These are phyloP conservation scores for Pristis pectinata DNA, from an alignment of 2,797 vertebrate species.

Conservation along the genomic window DNA sequence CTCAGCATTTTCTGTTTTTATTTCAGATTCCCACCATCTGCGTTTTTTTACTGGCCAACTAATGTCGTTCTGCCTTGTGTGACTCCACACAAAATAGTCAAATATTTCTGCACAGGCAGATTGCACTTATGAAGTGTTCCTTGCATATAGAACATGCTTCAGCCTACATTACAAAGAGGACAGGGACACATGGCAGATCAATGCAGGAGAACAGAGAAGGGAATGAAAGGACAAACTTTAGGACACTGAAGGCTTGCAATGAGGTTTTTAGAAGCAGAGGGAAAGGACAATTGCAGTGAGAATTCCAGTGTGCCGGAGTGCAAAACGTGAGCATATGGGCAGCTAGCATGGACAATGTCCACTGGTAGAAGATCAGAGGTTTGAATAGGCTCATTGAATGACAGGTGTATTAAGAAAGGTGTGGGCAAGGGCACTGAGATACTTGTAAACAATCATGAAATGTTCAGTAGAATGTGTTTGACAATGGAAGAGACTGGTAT, in stretches of 20 bases:
- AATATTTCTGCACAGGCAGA: neutral
- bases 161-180: neutral
- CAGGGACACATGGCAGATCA: neutral
- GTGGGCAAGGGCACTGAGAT: too few species aligned
- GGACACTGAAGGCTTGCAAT: neutral
- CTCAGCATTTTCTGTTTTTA: too few species aligned
- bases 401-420: too few species aligned
- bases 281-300: neutral
- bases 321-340: neutral
- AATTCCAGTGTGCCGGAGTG: neutral
- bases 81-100: neutral
- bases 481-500: too few species aligned
- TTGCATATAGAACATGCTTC: neutral
- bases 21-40: too few species aligned
- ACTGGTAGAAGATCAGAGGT: neutral
- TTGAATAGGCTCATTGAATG: neutral
- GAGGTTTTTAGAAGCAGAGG: neutral
- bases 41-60: neutral
- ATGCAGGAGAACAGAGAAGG: neutral
- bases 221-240: neutral
- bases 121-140: too few species aligned
- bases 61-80: neutral
- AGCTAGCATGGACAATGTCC: neutral
- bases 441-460: too few species aligned
- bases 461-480: too few species aligned